phyloP scores from a whole-genome alignment of 1,140 invertebrate species.

The Zaprionus davidi region DNA sequence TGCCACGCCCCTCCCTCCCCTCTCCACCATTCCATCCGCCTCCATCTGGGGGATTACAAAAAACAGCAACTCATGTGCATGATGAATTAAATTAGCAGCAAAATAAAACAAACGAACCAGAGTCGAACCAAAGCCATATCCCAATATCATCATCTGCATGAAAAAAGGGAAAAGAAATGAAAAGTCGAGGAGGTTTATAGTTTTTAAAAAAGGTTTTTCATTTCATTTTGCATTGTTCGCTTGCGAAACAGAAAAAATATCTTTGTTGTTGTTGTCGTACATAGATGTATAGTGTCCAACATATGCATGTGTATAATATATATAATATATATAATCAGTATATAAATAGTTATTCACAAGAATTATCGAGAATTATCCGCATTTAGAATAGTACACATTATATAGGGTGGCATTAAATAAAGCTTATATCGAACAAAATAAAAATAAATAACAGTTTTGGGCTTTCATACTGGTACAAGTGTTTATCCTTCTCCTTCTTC shows the following conservation, averaged over 20 bases:
- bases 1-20: neutral
- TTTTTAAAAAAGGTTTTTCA: slow-evolving; percentile 79
- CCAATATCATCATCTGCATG: neutral
- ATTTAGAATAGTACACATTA: slow-evolving; percentile 59
- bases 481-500: slow-evolving; percentile 13
- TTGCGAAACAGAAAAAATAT: slow-evolving; percentile 82
- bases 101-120: slow-evolving; percentile 37
- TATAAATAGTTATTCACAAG: slow-evolving; percentile 82
- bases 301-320: slow-evolving; percentile 40
- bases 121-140: neutral
- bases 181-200: slow-evolving; percentile 41
- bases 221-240: slow-evolving; percentile 79
- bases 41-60: slow-evolving; percentile 66
- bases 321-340: slow-evolving; percentile 46
- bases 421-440: slow-evolving; percentile 77
- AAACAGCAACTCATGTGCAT: slow-evolving; percentile 81
- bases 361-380: slow-evolving; percentile 71
- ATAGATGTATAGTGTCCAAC: slow-evolving; percentile 58
- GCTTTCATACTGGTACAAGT: slow-evolving; percentile 81
- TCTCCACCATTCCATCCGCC: neutral
- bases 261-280: slow-evolving; percentile 66
- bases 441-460: slow-evolving; percentile 84
- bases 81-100: slow-evolving; percentile 79
- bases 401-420: slow-evolving; percentile 47
- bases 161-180: slow-evolving; percentile 8